These are phyloP conservation scores for Toxotes lorentzi DNA, from an alignment of 2,797 vertebrate species.

Conservation along the genomic window DNA sequence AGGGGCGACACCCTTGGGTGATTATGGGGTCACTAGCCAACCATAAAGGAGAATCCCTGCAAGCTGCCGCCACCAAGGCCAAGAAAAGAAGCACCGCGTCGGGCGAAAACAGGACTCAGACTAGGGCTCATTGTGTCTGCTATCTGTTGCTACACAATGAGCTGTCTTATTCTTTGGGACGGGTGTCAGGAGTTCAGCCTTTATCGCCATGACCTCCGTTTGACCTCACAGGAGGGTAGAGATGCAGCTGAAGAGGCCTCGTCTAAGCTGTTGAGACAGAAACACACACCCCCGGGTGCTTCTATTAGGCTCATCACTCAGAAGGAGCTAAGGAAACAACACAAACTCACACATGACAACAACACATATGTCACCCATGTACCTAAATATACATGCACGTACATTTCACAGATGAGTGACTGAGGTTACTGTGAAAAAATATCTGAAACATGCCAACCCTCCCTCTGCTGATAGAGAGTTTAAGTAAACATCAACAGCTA, in stretches of 20 bases:
- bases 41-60: constrained; percentile 67
- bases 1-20: constrained; percentile 46
- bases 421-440: constrained; percentile 26
- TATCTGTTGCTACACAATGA: constrained; percentile 81
- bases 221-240: constrained; percentile 75
- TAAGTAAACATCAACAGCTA: constrained; percentile 57
- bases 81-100: constrained; percentile 59
- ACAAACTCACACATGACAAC: constrained; percentile 8
- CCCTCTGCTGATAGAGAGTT: constrained; percentile 47
- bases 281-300: constrained; percentile 55
- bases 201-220: constrained; percentile 74
- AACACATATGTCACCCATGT: constrained; percentile 5
- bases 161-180: constrained; percentile 71
- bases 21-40: constrained; percentile 71
- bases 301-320: constrained; percentile 64
- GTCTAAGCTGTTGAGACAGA: constrained; percentile 49
- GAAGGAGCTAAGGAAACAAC: constrained; percentile 56
- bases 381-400: constrained; percentile 7
- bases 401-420: constrained; percentile 36
- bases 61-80: constrained; percentile 41
- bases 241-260: constrained; percentile 72
- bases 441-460: constrained; percentile 44
- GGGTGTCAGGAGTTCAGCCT: constrained; percentile 83
- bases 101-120: constrained; percentile 61
- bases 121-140: constrained; percentile 75